Percentiles rank a stretch among this genome's conserved stretches.
Conservation (phyloP, 2,888 invertebrate genomes). For the Tetropium fuscum region DNA sequence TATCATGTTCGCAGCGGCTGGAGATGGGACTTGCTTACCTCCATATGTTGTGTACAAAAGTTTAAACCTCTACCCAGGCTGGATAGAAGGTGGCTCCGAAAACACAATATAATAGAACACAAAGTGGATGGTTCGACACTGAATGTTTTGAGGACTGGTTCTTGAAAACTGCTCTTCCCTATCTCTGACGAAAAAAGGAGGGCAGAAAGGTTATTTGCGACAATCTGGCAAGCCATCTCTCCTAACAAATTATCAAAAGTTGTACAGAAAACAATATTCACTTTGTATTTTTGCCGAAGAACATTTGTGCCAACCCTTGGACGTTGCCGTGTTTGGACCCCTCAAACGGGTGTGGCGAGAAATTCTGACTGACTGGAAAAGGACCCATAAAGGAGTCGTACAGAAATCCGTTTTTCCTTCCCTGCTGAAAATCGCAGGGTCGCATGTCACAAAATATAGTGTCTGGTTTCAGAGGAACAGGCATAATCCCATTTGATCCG, state of each 20-base stretch:
- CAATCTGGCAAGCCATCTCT: background rate
- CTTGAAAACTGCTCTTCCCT: constrained; percentile 3
- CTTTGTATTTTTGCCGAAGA: constrained; percentile 2
- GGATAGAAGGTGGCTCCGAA: background rate
- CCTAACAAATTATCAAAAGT: background rate
- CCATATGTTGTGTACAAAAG: background rate
- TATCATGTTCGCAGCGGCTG: background rate
- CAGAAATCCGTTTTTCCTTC: background rate
- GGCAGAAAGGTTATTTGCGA: background rate
- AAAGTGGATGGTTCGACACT: constrained; percentile 10
- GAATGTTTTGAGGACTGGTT: constrained; percentile 17
- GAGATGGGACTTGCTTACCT: background rate
- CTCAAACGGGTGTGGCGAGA: constrained; percentile 6
- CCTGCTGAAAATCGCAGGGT: too few species aligned
- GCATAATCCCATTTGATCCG: constrained; percentile 9
- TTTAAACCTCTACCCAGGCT: background rate
- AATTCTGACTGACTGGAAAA: background rate
- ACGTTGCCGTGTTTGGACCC: background rate
- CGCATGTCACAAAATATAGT: background rate
- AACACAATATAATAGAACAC: background rate
- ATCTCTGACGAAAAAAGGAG: background rate
- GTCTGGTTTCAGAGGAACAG: constrained; percentile 14
- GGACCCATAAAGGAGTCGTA: background rate
- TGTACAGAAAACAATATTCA: background rate
- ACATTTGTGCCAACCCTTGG: background rate